phyloP scores from a whole-genome alignment of 2,113 vertebrate species.

The Elanoides forficatus region DNA sequence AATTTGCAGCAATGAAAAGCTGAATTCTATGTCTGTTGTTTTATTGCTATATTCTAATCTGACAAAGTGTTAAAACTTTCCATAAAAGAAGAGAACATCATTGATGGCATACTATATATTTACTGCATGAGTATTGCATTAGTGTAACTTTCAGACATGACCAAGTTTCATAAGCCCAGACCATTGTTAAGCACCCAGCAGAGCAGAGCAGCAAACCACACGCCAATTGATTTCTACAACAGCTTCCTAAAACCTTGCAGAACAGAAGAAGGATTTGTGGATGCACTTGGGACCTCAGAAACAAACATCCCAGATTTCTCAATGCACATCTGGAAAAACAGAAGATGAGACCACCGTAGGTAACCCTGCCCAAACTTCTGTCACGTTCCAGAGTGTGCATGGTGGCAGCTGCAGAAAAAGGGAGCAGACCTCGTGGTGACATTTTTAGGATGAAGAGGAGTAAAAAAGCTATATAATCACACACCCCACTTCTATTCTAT shows the following conservation, averaged over 20 bases:
- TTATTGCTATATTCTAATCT: slow-evolving; percentile 12
- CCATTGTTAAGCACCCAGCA: not conserved
- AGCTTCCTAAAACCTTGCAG: not conserved
- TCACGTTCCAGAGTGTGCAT: not conserved
- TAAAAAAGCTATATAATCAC: not conserved
- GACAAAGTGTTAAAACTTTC: not conserved
- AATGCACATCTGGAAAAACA: not conserved
- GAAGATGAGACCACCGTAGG: not conserved
- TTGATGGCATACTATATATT: not conserved
- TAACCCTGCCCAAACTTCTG: not conserved
- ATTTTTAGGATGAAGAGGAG: not conserved
- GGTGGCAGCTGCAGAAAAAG: not conserved
- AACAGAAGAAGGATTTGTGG: not conserved
- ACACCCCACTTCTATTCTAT: not conserved
- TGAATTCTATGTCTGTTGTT: not conserved
- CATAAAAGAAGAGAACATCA: not conserved
- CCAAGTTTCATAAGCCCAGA: not conserved
- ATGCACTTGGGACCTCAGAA: not conserved
- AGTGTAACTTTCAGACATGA: not conserved
- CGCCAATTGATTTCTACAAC: not conserved
- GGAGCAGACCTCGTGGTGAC: not conserved
- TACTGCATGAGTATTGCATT: not conserved
- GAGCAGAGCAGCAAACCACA: not conserved
- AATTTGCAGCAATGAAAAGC: not conserved
- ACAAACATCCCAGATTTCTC: not conserved